Conservation (phyloP, 2,113 vertebrate species). For the Tyto alba region DNA sequence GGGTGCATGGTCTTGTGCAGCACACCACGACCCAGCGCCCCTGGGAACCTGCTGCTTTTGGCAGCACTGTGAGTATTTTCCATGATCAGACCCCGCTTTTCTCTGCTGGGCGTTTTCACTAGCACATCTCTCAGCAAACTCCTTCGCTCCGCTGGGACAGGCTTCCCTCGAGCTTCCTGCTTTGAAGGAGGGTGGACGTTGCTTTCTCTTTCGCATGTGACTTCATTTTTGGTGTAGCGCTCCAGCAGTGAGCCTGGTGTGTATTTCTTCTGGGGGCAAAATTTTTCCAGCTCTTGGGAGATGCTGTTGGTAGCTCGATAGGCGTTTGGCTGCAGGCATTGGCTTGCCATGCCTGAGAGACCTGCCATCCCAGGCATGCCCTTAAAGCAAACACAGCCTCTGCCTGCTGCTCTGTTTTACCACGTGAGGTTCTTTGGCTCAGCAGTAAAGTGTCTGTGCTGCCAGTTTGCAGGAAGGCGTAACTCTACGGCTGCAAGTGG, state of each 20-base stretch:
- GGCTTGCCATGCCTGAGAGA: neutral
- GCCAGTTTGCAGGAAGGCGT: neutral
- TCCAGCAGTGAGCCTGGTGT: neutral
- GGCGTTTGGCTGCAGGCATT: neutral
- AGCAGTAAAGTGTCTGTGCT: neutral
- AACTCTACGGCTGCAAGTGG: accelerated
- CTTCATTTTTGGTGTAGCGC: neutral
- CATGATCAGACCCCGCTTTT: neutral
- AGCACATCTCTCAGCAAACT: neutral
- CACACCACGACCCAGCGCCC: too few species aligned
- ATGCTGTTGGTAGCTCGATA: neutral
- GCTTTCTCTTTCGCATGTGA: neutral
- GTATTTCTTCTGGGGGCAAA: neutral
- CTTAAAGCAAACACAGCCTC: neutral
- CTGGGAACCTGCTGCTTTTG: neutral
- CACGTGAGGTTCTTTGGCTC: neutral
- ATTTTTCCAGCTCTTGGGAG: neutral
- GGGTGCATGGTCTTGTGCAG: neutral
- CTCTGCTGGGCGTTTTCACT: neutral
- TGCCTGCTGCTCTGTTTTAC: neutral
- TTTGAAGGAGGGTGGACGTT: neutral
- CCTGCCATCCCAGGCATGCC: neutral
- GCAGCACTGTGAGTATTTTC: neutral
- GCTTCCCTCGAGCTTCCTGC: neutral
- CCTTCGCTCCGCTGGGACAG: neutral